Percentiles rank a stretch among this genome's conserved stretches.
These are phyloP conservation scores for Chloebia gouldiae DNA, from an alignment of 2,113 vertebrate genomes.

Conservation along the genomic window DNA sequence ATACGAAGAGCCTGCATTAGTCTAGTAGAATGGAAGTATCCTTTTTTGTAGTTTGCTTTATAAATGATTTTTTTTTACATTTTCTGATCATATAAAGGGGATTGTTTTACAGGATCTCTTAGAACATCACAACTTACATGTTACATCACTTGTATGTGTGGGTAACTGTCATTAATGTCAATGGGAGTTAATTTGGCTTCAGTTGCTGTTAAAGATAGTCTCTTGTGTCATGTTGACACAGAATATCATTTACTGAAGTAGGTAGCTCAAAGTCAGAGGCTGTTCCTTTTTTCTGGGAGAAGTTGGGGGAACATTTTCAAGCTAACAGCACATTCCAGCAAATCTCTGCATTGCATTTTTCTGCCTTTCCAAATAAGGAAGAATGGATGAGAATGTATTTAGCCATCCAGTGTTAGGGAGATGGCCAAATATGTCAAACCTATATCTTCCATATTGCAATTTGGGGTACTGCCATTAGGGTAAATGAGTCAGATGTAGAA, in stretches of 20 bases:
- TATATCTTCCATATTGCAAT: neutral
- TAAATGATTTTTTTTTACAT: neutral
- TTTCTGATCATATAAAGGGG: neutral
- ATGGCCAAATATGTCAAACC: neutral
- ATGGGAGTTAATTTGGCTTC: neutral
- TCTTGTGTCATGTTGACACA: neutral
- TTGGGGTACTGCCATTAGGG: neutral
- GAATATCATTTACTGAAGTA: neutral
- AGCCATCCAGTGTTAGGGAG: neutral
- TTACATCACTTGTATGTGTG: neutral
- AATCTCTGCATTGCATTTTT: neutral
- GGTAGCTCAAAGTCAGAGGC: neutral
- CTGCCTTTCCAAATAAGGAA: neutral
- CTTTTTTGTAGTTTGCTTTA: constrained; percentile 67
- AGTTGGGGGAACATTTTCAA: neutral
- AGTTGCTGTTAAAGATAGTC: neutral
- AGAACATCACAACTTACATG: neutral
- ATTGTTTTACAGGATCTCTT: neutral
- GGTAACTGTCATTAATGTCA: neutral
- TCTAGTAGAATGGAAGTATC: constrained; percentile 99
- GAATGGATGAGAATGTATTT: neutral
- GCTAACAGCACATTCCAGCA: neutral
- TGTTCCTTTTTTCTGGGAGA: neutral
- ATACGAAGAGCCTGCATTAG: constrained; percentile 99
- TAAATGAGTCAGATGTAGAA: neutral